Conservation (phyloP, 1,140 invertebrate genomes). For the Octopus bimaculoides region DNA sequence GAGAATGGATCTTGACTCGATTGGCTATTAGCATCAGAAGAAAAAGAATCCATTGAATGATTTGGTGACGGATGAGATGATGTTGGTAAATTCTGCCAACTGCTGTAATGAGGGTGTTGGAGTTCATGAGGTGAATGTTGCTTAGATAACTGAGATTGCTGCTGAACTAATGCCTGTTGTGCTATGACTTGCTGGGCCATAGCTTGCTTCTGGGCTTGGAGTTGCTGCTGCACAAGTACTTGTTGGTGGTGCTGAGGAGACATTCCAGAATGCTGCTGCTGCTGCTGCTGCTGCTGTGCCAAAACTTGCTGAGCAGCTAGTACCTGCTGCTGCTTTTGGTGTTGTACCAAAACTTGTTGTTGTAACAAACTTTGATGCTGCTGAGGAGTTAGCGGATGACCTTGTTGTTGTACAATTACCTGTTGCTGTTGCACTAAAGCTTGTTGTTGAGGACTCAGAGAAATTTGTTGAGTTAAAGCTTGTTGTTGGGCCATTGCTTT, state of each 20-base stretch:
- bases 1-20: not conserved
- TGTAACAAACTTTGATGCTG: not conserved
- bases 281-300: constrained; percentile 8
- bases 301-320: not conserved
- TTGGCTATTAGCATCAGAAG: not conserved
- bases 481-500: no score
- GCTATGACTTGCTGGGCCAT: not conserved
- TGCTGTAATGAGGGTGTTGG: not conserved
- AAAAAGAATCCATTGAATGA: not conserved
- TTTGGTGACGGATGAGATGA: not conserved
- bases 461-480: not conserved
- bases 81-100: not conserved
- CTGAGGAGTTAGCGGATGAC: not conserved
- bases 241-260: not conserved
- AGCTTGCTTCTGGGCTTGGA: not conserved
- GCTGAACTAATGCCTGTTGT: constrained; percentile 2
- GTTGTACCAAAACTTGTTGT: not conserved
- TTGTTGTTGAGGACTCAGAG: constrained; percentile 1
- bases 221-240: not conserved
- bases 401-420: not conserved
- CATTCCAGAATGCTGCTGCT: not conserved
- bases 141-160: not conserved
- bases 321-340: not conserved
- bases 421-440: constrained; percentile 9
- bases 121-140: constrained; percentile 8